Percentiles rank a stretch among this genome's conserved stretches.
phyloP scores from a whole-genome alignment of 2,797 vertebrate genomes.

The Sylvilagus floridanus region DNA sequence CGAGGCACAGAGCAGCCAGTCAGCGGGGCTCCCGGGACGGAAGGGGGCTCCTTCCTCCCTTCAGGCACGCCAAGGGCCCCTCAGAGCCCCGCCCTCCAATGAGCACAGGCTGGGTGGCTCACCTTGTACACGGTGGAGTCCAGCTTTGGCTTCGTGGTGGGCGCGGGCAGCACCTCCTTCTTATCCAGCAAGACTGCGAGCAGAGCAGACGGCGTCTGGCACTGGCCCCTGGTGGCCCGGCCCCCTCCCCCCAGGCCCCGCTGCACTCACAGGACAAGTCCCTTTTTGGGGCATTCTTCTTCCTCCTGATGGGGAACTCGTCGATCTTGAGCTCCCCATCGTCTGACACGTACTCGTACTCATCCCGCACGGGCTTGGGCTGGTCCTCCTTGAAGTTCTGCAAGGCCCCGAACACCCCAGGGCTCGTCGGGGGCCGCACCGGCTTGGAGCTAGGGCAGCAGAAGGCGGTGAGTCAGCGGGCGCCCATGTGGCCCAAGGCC shows the following conservation, averaged over 20 bases:
- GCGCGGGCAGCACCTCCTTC: conserved; percentile 92
- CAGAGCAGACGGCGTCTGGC: background rate
- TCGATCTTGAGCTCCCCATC: conserved; percentile 99
- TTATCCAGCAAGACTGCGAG: conserved; percentile 95
- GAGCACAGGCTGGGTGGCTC: conserved; percentile 30
- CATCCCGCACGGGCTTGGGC: conserved; percentile 95
- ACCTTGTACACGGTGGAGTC: conserved; percentile 93
- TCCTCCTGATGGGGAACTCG: conserved; percentile 98
- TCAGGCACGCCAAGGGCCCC: background rate
- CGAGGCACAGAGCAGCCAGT: background rate
- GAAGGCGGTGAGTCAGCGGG: background rate
- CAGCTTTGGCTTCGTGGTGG: conserved; percentile 93
- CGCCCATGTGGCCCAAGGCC: background rate
- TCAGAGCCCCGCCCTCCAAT: background rate
- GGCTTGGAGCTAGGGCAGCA: conserved; percentile 92
- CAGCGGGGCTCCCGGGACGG: background rate
- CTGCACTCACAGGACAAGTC: conserved; percentile 95
- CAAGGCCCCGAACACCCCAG: conserved; percentile 95
- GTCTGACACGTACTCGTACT: conserved; percentile 98
- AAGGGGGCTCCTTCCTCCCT: background rate
- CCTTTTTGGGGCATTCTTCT: conserved; percentile 96
- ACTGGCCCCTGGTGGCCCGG: background rate
- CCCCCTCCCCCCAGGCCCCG: accelerated
- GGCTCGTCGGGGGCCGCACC: conserved; percentile 94
- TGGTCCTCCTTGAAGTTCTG: conserved; percentile 99